Evolutionary conservation across 2,888 invertebrate species (phyloP).

Genomic region (Scaeva pyrastri): DNA sequence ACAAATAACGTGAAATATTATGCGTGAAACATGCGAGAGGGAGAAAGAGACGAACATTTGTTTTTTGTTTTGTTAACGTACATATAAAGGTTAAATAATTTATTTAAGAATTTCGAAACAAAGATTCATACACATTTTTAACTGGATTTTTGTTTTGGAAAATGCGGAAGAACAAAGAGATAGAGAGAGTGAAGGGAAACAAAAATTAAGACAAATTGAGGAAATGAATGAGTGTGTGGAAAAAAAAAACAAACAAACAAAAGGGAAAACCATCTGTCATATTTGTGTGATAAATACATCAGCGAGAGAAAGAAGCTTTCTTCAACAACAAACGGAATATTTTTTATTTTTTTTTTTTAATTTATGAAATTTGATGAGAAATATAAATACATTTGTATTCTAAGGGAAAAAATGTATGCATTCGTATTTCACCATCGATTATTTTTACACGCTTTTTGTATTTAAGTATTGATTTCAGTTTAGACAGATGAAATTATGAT

Average conservation of each 20-base stretch:
- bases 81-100: conserved; percentile 1
- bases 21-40: not conserved
- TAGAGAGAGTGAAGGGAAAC: not conserved
- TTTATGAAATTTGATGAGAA: too few relatives aligned
- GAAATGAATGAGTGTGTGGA: not conserved
- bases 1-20: not conserved
- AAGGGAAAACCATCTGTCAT: not conserved
- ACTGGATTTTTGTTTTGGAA: not conserved
- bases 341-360: too few relatives aligned
- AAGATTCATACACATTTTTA: not conserved
- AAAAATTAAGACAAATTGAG: conserved; percentile 6
- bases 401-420: too few relatives aligned
- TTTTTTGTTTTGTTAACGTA: not conserved
- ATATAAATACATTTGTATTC: too few relatives aligned
- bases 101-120: not conserved
- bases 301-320: too few relatives aligned
- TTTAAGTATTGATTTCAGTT: too few relatives aligned
- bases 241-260: not conserved
- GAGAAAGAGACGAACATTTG: too few relatives aligned
- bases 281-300: too few relatives aligned
- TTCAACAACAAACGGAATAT: too few relatives aligned
- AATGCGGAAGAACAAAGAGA: not conserved
- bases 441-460: too few relatives aligned
- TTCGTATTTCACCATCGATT: too few relatives aligned
- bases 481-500: too few relatives aligned